Evolutionary conservation across 2,797 vertebrate genomes (phyloP), one percentile per base, ranked within the genome.

Genomic region (Onychomys torridus): DNA sequence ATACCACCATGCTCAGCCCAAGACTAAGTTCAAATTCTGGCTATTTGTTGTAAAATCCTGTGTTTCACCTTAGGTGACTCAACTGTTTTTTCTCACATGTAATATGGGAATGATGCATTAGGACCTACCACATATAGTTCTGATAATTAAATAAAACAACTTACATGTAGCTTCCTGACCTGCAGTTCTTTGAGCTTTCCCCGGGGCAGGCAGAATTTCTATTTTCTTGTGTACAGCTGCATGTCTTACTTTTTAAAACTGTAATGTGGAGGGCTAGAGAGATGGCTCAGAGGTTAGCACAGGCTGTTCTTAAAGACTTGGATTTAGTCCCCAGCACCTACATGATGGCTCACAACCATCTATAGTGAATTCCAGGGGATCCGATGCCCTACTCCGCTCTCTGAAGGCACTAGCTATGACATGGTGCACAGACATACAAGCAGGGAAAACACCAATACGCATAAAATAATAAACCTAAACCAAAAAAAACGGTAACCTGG

Each of bases 11-110:
- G 59, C 27, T 84, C 49, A 69, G 21, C 21, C 4, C 32, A 11
- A 79, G 63, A 69, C 27, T 77, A 40, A 29, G 34, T 90, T 73
- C 82, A 21, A 71, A 92, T 95, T 90, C 65, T 79, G 95, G 21
- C 16, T 89, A 27, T 21, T n/a, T n/a, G n/a, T n/a, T n/a, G n/a
- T n/a, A n/a, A 88, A 37, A 49, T 78, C 59, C 75, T 94, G 37
- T 88, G 14, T 63, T 10, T 75, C 82, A 46, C 49, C 32, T 49
- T 88, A 67, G 37, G 19, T 81, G 92, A 79, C 43, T 67, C 61
- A 83, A 63, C 12, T 77, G 52, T 88, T 79, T 79, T 95, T 75
- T 27, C n/a, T 93, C 40, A 43, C 32, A 9, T 89, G 55, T 71
- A 92, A 91, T 94, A 46, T 76, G 55, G 21, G 46, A 19, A 55